Base-by-base conservation (phyloP, 2,113 vertebrate species). In the Patagioenas fasciata region DNA sequence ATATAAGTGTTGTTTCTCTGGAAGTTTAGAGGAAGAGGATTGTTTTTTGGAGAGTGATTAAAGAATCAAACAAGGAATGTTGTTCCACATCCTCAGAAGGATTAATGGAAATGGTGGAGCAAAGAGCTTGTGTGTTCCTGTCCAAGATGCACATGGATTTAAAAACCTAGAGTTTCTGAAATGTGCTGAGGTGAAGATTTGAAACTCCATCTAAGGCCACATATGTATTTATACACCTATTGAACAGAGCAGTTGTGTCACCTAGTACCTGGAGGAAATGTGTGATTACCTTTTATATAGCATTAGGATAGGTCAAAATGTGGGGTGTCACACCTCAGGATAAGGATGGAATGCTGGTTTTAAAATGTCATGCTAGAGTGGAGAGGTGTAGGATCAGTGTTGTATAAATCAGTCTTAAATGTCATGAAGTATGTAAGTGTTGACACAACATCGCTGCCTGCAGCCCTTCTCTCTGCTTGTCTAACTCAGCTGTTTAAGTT, bases 1-100 rank as follows among this genome's bases (percentile, higher is more conserved):
- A 93, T 62, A 51, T 5, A 66, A 81, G 78, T 50, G 23, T 26
- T 89, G 47, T 85, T 95, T 93, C 44, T 80, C 74, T 89, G 66
- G 81, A 96, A 94, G 78, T 40, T 88, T n/a, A 42, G 66, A 77
- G 40, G 58, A 70, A 70, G 47, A 91, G 58, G 38, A 80, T 95
- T 0, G 0, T 9, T 62, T 91, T 95, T 91, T 85, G 75, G 88
- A 94, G 54, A 51, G 32, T 0, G 2, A 31, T 88, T 82, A 94
- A 89, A 91, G 62, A 65, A 6, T 29, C 67, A 31, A 77, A 42
- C 36, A 69, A 44, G 66, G 53, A 87, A 58, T 0, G 0, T 85
- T 34, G 0, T 85, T 34, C 32, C 31, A 56, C n/a, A 83, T 92
- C 28, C 69, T 91, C 25, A 31, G 42, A 70, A 80, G 61, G 36